A percentile compares a stretch with the other conserved stretches of the same genome.
Evolutionary conservation across 2,888 invertebrate genomes (phyloP).

Genomic region (Ligdia adustata): DNA sequence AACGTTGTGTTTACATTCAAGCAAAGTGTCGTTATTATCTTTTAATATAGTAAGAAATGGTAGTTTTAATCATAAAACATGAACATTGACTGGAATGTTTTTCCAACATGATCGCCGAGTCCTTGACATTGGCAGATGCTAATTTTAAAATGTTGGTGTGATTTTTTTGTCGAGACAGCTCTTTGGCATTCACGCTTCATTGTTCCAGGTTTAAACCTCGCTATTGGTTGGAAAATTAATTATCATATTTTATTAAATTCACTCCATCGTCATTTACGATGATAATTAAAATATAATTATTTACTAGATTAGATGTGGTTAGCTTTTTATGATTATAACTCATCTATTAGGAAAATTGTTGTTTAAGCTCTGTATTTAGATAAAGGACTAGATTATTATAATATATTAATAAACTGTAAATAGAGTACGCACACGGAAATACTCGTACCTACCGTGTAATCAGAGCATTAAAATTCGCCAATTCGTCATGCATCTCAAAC

Average conservation of each 20-base stretch:
- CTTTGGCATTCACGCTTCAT: constrained; percentile 26
- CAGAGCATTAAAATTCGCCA: not conserved
- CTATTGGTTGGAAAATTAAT: constrained; percentile 19
- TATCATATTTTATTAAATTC: not conserved
- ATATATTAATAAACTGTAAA: too few species aligned
- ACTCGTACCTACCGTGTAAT: not conserved
- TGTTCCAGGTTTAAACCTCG: constrained; percentile 23
- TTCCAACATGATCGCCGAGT: constrained; percentile 13
- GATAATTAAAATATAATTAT: not conserved
- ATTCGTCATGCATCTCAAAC: not conserved
- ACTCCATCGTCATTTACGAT: not conserved
- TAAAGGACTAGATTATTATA: too few species aligned
- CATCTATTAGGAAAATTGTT: too few species aligned
- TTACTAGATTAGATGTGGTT: too few species aligned
- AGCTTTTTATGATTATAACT: too few species aligned
- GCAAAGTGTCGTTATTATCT: too few species aligned
- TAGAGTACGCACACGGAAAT: too few species aligned
- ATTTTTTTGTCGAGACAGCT: constrained; percentile 24
- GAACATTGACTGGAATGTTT: constrained; percentile 10
- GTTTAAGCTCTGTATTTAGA: too few species aligned
- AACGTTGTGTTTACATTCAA: constrained; percentile 13
- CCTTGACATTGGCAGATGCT: constrained; percentile 37
- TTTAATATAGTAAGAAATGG: not conserved
- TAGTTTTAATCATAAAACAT: constrained; percentile 7
- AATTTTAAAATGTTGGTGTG: constrained; percentile 33